Evolutionary conservation across 2,113 vertebrate genomes (phyloP).

Genomic region (Oreochromis tanganicae): DNA sequence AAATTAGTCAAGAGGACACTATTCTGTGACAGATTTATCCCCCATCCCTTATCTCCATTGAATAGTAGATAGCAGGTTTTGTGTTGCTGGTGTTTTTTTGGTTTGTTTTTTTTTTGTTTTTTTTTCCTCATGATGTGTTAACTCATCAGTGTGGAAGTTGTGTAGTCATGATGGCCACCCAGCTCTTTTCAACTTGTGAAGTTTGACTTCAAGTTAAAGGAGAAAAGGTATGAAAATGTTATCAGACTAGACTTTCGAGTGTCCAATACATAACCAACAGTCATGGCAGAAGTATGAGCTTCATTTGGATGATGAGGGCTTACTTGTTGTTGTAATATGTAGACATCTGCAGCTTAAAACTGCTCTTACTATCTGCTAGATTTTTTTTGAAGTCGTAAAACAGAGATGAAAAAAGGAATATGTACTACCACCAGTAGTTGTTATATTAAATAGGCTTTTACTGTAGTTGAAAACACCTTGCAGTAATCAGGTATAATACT

Average conservation of each 20-base stretch:
- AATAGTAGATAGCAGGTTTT: slow-evolving; percentile 21
- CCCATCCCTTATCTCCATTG: slow-evolving; percentile 49
- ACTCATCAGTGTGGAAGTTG: slow-evolving; percentile 28
- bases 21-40: slow-evolving; percentile 75
- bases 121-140: not conserved
- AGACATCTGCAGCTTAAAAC: slow-evolving; percentile 40
- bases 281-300: not conserved
- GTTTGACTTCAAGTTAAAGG: not conserved
- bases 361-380: slow-evolving; percentile 34
- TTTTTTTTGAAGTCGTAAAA: not conserved
- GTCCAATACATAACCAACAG: not conserved
- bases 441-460: not conserved
- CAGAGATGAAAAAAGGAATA: not conserved
- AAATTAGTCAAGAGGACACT: slow-evolving; percentile 79
- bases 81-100: not conserved
- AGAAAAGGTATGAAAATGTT: not conserved
- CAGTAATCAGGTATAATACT: not conserved
- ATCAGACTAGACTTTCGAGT: not conserved
- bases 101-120: not conserved
- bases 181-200: not conserved
- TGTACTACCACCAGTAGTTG: not conserved
- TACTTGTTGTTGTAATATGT: slow-evolving; percentile 14
- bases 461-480: not conserved
- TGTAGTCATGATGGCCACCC: slow-evolving; percentile 8
- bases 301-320: not conserved